A percentile compares a stretch with the other conserved stretches of the same genome.
phyloP scores from a whole-genome alignment of 1,140 invertebrate species.

The Drosophila watanabei region DNA sequence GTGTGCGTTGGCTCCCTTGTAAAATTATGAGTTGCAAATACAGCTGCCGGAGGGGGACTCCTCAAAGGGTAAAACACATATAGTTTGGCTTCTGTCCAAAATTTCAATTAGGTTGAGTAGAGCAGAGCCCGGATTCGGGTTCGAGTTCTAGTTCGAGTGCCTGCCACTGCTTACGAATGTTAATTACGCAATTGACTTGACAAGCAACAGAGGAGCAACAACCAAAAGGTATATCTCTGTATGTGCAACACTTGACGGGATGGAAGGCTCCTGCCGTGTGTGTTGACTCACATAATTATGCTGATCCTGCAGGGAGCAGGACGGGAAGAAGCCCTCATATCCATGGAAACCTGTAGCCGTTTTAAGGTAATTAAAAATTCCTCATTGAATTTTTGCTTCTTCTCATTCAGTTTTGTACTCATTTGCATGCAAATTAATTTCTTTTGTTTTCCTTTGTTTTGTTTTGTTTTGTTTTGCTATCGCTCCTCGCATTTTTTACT shows the following conservation, averaged over 20 bases:
- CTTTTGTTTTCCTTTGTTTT: slow-evolving; percentile 41
- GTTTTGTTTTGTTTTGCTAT: not conserved
- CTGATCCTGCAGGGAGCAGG: slow-evolving; percentile 2
- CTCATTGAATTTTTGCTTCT: slow-evolving; percentile 14
- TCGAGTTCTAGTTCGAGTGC: slow-evolving; percentile 6
- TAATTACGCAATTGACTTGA: slow-evolving; percentile 82
- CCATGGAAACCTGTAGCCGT: slow-evolving; percentile 11
- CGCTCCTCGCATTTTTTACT: not conserved
- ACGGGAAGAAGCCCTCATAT: not conserved
- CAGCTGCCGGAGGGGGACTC: slow-evolving; percentile 1
- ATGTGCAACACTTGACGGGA: slow-evolving; percentile 28
- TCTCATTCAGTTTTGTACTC: slow-evolving; percentile 31
- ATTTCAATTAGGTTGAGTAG: slow-evolving; percentile 55
- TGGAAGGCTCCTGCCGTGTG: not conserved
- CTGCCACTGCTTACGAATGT: slow-evolving; percentile 54
- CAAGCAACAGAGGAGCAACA: slow-evolving; percentile 46
- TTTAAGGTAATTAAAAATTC: slow-evolving; percentile 36
- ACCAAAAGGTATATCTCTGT: slow-evolving; percentile 23
- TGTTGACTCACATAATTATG: slow-evolving; percentile 50
- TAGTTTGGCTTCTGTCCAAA: slow-evolving; percentile 45
- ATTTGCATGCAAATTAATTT: slow-evolving; percentile 75
- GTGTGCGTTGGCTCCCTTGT: slow-evolving; percentile 22
- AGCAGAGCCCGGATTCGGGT: not conserved
- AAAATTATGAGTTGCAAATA: slow-evolving; percentile 51
- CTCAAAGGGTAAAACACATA: slow-evolving; percentile 28